Percentiles rank a stretch among this genome's conserved stretches.
phyloP scores from a whole-genome alignment of 1,140 invertebrate species.

The Plectrocnemia conspersa region DNA sequence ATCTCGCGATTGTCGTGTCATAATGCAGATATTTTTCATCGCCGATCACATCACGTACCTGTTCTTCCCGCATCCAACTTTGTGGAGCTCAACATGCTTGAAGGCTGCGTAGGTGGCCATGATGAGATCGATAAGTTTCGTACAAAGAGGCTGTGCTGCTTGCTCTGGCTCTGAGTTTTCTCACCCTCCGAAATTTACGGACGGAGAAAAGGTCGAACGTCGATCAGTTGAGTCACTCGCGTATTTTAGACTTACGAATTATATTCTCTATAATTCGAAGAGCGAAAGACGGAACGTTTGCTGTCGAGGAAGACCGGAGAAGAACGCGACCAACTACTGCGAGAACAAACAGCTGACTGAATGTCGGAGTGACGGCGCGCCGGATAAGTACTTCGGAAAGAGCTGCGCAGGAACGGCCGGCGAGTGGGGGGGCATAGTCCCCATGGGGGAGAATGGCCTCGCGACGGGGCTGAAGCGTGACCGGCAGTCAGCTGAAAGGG shows the following conservation, averaged over 20 bases:
- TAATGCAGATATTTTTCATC: no score
- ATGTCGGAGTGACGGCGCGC: background rate
- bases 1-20: background rate
- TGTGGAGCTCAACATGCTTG: slow-evolving; percentile 67
- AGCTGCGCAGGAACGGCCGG: slow-evolving; percentile 2
- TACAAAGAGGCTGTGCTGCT: background rate
- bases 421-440: background rate
- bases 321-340: background rate
- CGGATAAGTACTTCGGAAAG: slow-evolving; percentile 12
- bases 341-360: slow-evolving; percentile 21
- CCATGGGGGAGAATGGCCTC: background rate
- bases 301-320: background rate
- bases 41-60: no score
- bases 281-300: background rate
- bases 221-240: background rate
- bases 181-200: background rate
- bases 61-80: slow-evolving; percentile 65
- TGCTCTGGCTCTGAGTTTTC: background rate
- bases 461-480: background rate
- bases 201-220: background rate
- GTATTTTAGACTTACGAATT: no score
- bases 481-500: background rate
- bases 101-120: slow-evolving; percentile 67
- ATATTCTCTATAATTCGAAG: no score
- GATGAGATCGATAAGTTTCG: slow-evolving; percentile 31